Conservation (phyloP, 2,113 vertebrate species). For the Panurus biarmicus region DNA sequence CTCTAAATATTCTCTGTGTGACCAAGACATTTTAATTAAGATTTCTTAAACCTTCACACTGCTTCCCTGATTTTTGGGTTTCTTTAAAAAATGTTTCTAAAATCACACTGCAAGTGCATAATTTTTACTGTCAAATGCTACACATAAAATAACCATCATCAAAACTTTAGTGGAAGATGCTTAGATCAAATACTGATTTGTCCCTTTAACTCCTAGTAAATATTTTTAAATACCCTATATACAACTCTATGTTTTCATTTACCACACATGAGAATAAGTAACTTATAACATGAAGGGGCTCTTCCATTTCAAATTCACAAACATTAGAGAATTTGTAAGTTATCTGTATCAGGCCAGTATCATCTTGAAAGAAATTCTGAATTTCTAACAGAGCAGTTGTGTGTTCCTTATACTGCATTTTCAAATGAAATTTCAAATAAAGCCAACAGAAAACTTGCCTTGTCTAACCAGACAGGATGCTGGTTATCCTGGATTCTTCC, state of each 20-base stretch:
- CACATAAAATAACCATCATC: not conserved
- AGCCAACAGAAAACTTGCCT: slow-evolving; percentile 67
- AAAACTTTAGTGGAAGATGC: not conserved
- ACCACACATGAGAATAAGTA: not conserved
- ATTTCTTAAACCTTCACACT: not conserved
- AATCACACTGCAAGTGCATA: not conserved
- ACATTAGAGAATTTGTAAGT: not conserved
- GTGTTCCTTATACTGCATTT: not conserved
- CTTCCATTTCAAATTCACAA: not conserved
- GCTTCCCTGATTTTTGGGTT: not conserved
- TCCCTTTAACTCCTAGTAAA: not conserved
- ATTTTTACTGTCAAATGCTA: not conserved
- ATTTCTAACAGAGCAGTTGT: not conserved
- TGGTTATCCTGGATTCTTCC: slow-evolving; percentile 90
- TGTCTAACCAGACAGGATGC: slow-evolving; percentile 79
- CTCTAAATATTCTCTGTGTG: not conserved
- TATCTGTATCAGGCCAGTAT: not conserved
- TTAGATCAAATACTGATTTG: not conserved
- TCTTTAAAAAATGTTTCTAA: not conserved
- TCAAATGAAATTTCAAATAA: not conserved
- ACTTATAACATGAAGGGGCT: not conserved
- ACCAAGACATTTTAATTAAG: not conserved
- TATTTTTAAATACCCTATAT: not conserved
- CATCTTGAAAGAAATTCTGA: not conserved
- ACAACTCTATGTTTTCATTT: not conserved